Conservation (phyloP, 2,888 invertebrate species). For the Coleophora deauratella region DNA sequence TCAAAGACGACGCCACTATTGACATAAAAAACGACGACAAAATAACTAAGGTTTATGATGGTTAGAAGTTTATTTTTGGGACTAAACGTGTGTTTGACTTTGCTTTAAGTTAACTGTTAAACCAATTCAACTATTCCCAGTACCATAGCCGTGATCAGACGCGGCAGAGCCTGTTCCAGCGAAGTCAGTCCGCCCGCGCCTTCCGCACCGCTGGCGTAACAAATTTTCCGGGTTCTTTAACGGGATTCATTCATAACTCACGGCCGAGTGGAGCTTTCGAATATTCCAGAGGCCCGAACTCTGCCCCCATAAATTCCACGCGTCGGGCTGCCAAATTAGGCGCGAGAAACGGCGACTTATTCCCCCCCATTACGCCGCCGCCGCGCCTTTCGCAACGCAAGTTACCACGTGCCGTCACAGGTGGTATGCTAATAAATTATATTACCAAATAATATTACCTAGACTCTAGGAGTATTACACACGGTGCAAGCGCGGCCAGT, state of each 20-base stretch:
- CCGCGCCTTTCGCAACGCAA: constrained; percentile 39
- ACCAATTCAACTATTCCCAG: too few species aligned
- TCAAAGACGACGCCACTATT: too few species aligned
- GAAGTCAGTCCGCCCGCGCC: background rate
- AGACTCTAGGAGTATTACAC: constrained; percentile 10
- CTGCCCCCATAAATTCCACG: constrained; percentile 70
- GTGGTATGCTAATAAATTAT: constrained; percentile 46
- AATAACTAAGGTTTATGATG: too few species aligned
- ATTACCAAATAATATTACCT: constrained; percentile 18
- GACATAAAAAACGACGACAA: too few species aligned
- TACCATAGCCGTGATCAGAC: too few species aligned
- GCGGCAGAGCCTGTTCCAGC: background rate
- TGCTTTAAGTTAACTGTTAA: too few species aligned
- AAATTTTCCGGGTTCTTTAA: constrained; percentile 73
- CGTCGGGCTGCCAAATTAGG: constrained; percentile 74
- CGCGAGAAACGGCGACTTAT: constrained; percentile 66
- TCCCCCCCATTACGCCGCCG: constrained; percentile 50
- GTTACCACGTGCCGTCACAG: constrained; percentile 54
- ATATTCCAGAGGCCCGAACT: constrained; percentile 56
- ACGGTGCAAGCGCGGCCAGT: too few species aligned
- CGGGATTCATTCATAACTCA: constrained; percentile 74
- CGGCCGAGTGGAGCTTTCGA: constrained; percentile 70
- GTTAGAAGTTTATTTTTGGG: too few species aligned
- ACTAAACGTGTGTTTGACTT: too few species aligned
- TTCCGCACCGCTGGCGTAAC: constrained; percentile 36